These are phyloP conservation scores for Papilio helenus DNA, from an alignment of 1,140 invertebrate species.

Conservation along the genomic window DNA sequence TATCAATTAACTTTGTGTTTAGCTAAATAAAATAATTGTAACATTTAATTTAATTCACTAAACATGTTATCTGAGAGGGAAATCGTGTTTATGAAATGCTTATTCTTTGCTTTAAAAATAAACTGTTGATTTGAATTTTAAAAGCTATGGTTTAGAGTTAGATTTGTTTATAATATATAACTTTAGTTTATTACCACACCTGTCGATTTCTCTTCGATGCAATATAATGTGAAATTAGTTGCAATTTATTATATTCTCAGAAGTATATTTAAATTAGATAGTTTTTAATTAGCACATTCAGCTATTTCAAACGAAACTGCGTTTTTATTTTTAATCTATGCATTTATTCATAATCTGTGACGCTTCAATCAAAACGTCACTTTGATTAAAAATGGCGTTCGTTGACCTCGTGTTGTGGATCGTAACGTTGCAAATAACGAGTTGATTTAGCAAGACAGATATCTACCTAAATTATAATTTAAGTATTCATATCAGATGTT, in stretches of 20 bases:
- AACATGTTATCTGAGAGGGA: conserved; percentile 6
- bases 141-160: not conserved
- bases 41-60: not conserved
- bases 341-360: conserved; percentile 19
- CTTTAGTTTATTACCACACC: conserved; percentile 2
- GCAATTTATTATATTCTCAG: conserved; percentile 11
- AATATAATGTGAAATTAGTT: conserved; percentile 21
- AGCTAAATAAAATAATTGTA: not conserved
- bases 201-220: conserved; percentile 38
- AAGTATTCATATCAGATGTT: not conserved
- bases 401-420: not conserved
- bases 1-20: no score
- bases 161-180: conserved; percentile 8
- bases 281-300: not conserved
- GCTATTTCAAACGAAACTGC: not conserved
- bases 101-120: conserved; percentile 23
- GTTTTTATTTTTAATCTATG: conserved; percentile 15
- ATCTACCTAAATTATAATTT: not conserved
- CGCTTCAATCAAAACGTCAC: not conserved
- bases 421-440: conserved; percentile 24
- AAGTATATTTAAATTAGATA: conserved; percentile 13
- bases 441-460: conserved; percentile 18
- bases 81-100: conserved; percentile 19
- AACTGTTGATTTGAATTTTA: conserved; percentile 18
- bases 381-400: conserved; percentile 12